Evolutionary conservation across 1,140 invertebrate genomes (phyloP).

Genomic region (Brachionus rotundiformis): DNA sequence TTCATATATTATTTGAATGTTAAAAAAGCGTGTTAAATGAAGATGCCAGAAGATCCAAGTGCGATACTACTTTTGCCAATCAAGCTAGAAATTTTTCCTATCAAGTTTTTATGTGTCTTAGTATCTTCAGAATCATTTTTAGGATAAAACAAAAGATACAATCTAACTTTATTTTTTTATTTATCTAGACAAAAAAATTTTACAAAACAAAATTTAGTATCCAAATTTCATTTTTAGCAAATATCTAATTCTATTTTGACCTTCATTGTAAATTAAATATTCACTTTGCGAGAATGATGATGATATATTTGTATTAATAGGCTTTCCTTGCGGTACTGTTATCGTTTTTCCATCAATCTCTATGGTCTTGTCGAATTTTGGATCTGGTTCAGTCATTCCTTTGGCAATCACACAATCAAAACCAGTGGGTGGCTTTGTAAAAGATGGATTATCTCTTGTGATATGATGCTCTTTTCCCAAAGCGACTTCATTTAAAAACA

Average conservation of each 20-base stretch:
- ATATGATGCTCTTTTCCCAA: constrained; percentile 64
- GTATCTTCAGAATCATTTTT: too few species aligned
- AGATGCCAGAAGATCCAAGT: too few species aligned
- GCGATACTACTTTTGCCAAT: too few species aligned
- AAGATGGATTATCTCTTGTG: constrained; percentile 56
- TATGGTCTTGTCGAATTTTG: constrained; percentile 57
- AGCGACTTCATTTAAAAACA: constrained; percentile 62
- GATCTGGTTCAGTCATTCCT: constrained; percentile 64
- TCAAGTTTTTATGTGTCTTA: background rate
- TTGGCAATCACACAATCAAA: constrained; percentile 64
- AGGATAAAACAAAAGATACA: too few species aligned
- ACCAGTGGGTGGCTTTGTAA: constrained; percentile 61
- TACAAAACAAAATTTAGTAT: background rate
- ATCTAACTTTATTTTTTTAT: background rate
- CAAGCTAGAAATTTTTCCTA: too few species aligned
- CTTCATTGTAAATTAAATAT: constrained; percentile 65
- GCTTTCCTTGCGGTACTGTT: constrained; percentile 62
- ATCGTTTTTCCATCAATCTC: constrained; percentile 61
- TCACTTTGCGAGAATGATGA: constrained; percentile 64
- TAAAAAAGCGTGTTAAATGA: too few species aligned
- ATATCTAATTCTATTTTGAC: constrained; percentile 63
- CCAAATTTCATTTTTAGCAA: constrained; percentile 55
- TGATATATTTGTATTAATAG: constrained; percentile 54
- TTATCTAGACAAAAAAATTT: background rate
- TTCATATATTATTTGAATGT: too few species aligned